Conservation (phyloP, 2,888 invertebrate species). For the Drepanosiphum platanoidis region DNA sequence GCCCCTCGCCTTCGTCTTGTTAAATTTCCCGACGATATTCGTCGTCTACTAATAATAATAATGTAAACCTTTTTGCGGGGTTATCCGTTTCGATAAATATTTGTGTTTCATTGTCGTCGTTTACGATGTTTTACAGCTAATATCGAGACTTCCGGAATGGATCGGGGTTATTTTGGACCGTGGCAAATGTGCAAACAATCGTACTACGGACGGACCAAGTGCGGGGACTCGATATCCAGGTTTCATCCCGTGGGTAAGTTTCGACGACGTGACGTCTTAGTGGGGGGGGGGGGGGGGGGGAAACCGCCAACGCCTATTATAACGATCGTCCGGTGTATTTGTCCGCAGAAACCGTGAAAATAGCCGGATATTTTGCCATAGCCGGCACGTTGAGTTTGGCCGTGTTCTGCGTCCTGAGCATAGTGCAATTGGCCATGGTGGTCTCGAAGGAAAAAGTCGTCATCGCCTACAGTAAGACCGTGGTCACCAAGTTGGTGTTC, state of each 20-base stretch:
- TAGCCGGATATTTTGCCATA: constrained; percentile 83
- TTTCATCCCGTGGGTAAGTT: constrained; percentile 82
- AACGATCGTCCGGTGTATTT: constrained; percentile 4
- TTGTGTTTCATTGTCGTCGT: not conserved
- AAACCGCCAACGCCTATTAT: not conserved
- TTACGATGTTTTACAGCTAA: constrained; percentile 13
- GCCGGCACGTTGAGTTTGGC: constrained; percentile 79
- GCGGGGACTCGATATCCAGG: constrained; percentile 80
- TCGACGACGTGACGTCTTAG: not conserved
- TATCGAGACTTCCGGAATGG: constrained; percentile 70
- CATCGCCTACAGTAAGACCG: constrained; percentile 79
- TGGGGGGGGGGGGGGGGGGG: not conserved
- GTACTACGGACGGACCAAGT: constrained; percentile 83
- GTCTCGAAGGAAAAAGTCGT: constrained; percentile 84
- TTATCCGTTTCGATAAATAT: not conserved
- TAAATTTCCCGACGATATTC: too few relatives aligned
- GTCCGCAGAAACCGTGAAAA: constrained; percentile 79
- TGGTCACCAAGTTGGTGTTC: constrained; percentile 82
- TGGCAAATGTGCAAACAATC: constrained; percentile 87
- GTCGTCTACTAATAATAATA: too few relatives aligned
- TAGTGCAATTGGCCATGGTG: constrained; percentile 88
- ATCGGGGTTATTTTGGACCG: constrained; percentile 87
- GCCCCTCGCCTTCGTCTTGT: too few relatives aligned
- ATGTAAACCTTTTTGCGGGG: too few relatives aligned
- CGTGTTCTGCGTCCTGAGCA: constrained; percentile 80